Evolutionary conservation across 2,888 invertebrate genomes (phyloP), one percentile per base, ranked within the genome.

Genomic region (Ethmia dodecea): DNA sequence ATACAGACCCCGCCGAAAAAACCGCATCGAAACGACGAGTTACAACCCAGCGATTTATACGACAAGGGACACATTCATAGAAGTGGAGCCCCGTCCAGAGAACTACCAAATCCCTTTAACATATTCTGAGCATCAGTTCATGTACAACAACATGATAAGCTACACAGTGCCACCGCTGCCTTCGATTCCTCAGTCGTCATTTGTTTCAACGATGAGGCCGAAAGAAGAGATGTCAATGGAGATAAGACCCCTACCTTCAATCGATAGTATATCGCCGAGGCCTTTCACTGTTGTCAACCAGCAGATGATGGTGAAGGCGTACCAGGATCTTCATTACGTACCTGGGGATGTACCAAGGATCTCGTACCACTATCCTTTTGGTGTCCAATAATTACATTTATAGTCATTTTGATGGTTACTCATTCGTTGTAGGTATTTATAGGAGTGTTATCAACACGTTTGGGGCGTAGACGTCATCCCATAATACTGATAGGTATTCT

Each of bases 1-100:
- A 64, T 92, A 92, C 56, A 71, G 91, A 5, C 91, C 92, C 0
- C 68, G 90, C 31, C 73, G 91, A 39, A 91, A 91, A 60, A 89
- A 89, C 10, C 84, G 90, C 44, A 52, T 87, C 1, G 84, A 86
- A 1, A 63, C 77, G 1, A 57, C 77, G 1, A 42, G 59, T 0
- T 48, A 63, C 0, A 76, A 56, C 38, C 66, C 76, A 28, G 57
- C 69, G 1, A 49, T 75, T 2, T 81, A 78, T 29, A 47, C 68
- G 0, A 62, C 70, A 0, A 59, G 80, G 35, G 83, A 77, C 9
- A 66, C 67, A 1, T 77, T 77, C 13, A 48, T 78, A 0, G 77
- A 83, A 47, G 65, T 80, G 13, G 84, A 86, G 30, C 79, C 79
- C 1, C 58, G 78, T n/a, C 42, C 60, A 1, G 81, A 81, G 2